These are phyloP conservation scores for Channa maculata DNA, from an alignment of 2,113 vertebrate species.

Conservation along the genomic window DNA sequence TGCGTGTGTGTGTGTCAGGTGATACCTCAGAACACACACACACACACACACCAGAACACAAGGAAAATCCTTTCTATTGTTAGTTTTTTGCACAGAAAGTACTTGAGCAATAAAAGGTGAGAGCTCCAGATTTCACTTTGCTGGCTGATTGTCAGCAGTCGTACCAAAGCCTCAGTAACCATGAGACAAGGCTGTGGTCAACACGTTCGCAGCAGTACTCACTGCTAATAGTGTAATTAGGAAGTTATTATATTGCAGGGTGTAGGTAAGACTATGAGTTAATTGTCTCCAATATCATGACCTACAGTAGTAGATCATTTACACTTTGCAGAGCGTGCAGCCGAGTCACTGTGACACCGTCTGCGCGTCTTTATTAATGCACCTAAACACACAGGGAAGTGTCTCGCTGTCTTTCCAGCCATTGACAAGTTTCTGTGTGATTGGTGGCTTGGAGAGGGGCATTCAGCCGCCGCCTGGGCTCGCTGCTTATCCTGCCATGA, in stretches of 20 bases:
- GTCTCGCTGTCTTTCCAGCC: constrained; percentile 6
- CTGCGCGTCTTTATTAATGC: constrained; percentile 1
- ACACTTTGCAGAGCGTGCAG: constrained; percentile 4
- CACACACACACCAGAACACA: no score
- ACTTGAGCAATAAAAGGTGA: no score
- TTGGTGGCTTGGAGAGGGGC: constrained; percentile 44
- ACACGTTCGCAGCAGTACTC: neutral
- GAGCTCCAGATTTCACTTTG: neutral
- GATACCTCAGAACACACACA: no score
- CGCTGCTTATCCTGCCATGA: constrained; percentile 65
- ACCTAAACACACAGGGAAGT: neutral
- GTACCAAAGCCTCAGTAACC: neutral
- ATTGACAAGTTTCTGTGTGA: constrained; percentile 45
- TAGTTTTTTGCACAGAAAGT: no score
- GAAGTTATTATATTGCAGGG: constrained; percentile 33
- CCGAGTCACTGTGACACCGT: constrained; percentile 4
- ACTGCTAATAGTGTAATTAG: constrained; percentile 21
- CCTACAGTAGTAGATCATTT: constrained; percentile 40
- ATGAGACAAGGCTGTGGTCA: neutral
- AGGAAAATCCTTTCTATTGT: no score
- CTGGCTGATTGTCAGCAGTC: constrained; percentile 6
- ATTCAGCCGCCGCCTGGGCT: constrained; percentile 45
- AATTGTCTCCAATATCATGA: constrained; percentile 9
- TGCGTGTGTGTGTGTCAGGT: no score
- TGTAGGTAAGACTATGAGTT: neutral